A percentile compares a stretch with the other conserved stretches of the same genome.
These are phyloP conservation scores for Drepanosiphum platanoidis DNA, from an alignment of 2,888 invertebrate species.

Conservation along the genomic window DNA sequence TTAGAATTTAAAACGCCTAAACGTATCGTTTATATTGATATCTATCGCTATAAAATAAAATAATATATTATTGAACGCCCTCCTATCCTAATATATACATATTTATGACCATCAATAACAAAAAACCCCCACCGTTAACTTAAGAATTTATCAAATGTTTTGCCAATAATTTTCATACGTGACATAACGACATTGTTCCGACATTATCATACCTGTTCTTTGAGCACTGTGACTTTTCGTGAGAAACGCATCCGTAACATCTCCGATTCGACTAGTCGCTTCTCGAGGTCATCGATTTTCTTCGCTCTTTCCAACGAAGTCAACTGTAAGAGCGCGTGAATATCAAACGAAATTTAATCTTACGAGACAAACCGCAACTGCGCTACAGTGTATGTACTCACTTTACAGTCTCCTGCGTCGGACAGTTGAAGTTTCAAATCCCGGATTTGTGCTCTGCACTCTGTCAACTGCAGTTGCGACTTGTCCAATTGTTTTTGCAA, in stretches of 20 bases:
- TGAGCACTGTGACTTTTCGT: conserved; percentile 77
- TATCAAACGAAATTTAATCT: background rate
- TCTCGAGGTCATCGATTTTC: conserved; percentile 85
- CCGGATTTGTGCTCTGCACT: conserved; percentile 82
- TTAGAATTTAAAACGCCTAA: no score
- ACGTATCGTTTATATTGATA: no score
- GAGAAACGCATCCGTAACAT: conserved; percentile 79
- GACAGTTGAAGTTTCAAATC: conserved; percentile 87
- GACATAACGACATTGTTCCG: no score
- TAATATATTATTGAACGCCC: no score
- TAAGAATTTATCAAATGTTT: no score
- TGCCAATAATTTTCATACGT: no score
- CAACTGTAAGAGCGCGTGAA: conserved; percentile 71
- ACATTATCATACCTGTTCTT: conserved; percentile 72
- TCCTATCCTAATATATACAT: no score
- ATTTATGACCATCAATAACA: no score
- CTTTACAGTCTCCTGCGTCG: conserved; percentile 88
- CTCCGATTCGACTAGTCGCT: conserved; percentile 83
- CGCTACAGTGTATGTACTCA: conserved; percentile 65
- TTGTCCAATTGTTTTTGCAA: conserved; percentile 85
- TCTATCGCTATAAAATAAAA: no score
- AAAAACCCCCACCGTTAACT: no score
- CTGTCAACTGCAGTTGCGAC: conserved; percentile 80
- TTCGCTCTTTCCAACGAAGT: conserved; percentile 83
- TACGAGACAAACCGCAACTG: background rate